Percentiles rank a stretch among this genome's conserved stretches.
phyloP scores from a whole-genome alignment of 2,113 vertebrate species.

The Rhizomys pruinosus region DNA sequence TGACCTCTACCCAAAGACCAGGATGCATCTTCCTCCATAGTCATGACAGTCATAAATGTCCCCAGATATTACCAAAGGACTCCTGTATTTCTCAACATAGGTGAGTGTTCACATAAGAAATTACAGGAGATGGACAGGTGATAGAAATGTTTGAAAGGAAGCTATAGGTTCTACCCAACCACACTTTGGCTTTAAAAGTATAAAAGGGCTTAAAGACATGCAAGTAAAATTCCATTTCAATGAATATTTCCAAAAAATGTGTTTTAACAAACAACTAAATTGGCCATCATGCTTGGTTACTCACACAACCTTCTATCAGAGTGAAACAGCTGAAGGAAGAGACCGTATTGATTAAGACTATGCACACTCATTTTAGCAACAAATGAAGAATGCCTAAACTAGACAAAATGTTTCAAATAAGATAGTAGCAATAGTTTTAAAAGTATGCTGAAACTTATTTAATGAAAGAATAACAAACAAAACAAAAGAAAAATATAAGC shows the following conservation, averaged over 20 bases:
- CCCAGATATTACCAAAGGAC: neutral
- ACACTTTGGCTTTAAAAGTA: constrained; percentile 40
- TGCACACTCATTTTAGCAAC: neutral
- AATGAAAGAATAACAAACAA: constrained; percentile 50
- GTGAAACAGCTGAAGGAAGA: constrained; percentile 6
- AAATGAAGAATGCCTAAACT: neutral
- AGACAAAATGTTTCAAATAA: neutral
- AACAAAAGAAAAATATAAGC: no score
- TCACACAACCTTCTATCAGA: neutral
- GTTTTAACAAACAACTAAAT: neutral
- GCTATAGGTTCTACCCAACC: neutral
- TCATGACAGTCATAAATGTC: neutral
- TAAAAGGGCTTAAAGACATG: constrained; percentile 14
- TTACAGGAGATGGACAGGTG: neutral
- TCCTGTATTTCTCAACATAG: neutral
- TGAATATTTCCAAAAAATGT: constrained; percentile 34
- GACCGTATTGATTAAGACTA: neutral
- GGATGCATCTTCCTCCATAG: no score
- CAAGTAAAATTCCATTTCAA: constrained; percentile 60
- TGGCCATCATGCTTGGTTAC: neutral
- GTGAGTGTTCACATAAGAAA: neutral
- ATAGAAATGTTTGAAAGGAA: neutral
- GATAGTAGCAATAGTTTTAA: constrained; percentile 28
- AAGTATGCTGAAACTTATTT: constrained; percentile 12
- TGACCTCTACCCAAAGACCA: no score